These are phyloP conservation scores for Hypercompe scribonia DNA, from an alignment of 2,888 invertebrate genomes.

Conservation along the genomic window DNA sequence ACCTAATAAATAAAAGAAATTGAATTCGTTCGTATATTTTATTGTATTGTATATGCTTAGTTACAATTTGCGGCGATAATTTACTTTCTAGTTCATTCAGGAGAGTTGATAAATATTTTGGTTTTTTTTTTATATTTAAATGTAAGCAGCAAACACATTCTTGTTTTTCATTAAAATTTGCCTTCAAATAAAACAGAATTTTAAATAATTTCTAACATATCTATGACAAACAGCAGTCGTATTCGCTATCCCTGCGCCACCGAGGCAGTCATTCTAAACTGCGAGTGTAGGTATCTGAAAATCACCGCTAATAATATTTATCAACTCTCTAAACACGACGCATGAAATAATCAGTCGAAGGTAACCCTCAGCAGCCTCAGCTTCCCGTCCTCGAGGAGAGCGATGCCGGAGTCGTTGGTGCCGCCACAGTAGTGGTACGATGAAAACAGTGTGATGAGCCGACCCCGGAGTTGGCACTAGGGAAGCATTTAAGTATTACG, in stretches of 20 bases:
- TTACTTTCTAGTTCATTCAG: background rate
- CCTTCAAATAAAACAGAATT: background rate
- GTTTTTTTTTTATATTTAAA: background rate
- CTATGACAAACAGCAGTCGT: too few species aligned
- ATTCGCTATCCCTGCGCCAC: too few species aligned
- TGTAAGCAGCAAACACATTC: background rate
- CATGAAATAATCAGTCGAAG: conserved; percentile 42
- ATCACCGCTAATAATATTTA: background rate
- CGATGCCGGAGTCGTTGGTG: conserved; percentile 90
- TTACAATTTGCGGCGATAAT: background rate
- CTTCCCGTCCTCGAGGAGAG: conserved; percentile 88
- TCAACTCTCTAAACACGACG: background rate
- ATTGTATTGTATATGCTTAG: conserved; percentile 1
- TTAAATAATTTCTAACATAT: too few species aligned
- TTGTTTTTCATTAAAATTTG: background rate
- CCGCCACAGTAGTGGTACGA: conserved; percentile 91
- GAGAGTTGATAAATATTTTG: conserved; percentile 6
- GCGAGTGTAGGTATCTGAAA: too few species aligned
- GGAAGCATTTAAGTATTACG: background rate
- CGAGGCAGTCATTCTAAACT: too few species aligned
- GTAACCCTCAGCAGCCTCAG: conserved; percentile 88
- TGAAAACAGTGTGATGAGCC: conserved; percentile 91
- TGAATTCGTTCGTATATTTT: conserved; percentile 36
- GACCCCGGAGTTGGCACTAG: conserved; percentile 89
- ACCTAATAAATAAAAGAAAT: conserved; percentile 61